Conservation (phyloP, 2,113 vertebrate species). For the Polypterus bichir region DNA sequence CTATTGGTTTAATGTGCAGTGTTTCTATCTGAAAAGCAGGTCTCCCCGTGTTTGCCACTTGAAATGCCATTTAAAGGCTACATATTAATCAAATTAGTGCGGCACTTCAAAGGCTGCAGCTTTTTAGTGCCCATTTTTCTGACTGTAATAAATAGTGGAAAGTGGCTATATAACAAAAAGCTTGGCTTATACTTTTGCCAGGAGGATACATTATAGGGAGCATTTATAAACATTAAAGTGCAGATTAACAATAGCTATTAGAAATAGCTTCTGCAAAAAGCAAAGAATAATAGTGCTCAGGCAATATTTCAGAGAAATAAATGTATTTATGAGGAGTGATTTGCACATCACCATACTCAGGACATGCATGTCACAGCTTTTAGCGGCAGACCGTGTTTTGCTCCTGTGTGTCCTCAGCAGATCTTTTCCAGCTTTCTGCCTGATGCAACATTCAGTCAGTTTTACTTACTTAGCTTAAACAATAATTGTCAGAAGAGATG, state of each 20-base stretch:
- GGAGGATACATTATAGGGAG: conserved; percentile 46
- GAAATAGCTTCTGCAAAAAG: neutral
- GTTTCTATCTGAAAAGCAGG: conserved; percentile 51
- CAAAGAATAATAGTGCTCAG: too few relatives aligned
- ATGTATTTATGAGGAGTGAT: too few relatives aligned
- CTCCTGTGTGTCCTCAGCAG: too few relatives aligned
- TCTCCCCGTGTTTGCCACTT: conserved; percentile 61
- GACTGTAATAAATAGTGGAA: conserved; percentile 54
- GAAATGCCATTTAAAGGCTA: conserved; percentile 66
- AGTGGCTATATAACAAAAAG: conserved; percentile 49
- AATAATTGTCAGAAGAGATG: too few relatives aligned
- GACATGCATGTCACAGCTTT: too few relatives aligned
- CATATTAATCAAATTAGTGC: conserved; percentile 73
- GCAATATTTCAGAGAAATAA: too few relatives aligned
- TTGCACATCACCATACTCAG: too few relatives aligned
- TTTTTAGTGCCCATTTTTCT: conserved; percentile 51
- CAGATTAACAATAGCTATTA: neutral
- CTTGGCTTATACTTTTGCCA: conserved; percentile 54
- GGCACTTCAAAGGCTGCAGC: conserved; percentile 58
- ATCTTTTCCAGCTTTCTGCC: too few relatives aligned
- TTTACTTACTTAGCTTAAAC: too few relatives aligned
- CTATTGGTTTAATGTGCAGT: conserved; percentile 47
- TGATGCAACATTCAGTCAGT: too few relatives aligned
- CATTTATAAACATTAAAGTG: conserved; percentile 3
- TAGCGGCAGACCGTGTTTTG: too few relatives aligned